Evolutionary conservation across 2,113 vertebrate species (phyloP).

Genomic region (Phodopus roborovskii): DNA sequence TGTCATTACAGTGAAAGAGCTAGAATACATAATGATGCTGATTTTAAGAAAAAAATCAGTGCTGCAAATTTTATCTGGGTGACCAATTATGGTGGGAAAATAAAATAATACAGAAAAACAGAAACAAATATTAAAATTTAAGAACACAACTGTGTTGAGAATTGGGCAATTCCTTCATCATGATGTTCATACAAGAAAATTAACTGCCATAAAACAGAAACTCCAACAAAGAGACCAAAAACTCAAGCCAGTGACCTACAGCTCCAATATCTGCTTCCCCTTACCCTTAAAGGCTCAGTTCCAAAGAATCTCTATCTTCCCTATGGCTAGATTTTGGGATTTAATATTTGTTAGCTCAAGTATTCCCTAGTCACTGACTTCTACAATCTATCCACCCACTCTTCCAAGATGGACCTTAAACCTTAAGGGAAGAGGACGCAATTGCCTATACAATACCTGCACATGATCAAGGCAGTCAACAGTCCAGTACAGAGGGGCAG

Average conservation of each 20-base stretch:
- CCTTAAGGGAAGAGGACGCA: background rate
- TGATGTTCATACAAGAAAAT: background rate
- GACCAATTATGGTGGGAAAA: background rate
- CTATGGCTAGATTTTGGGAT: background rate
- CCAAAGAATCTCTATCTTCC: background rate
- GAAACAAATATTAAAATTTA: background rate
- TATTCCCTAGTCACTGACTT: background rate
- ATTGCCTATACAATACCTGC: background rate
- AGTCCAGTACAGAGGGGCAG: background rate
- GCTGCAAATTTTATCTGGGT: background rate
- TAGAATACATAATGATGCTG: constrained; percentile 2
- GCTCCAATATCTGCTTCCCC: background rate
- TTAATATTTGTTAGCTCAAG: background rate
- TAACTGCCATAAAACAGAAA: background rate
- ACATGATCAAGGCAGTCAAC: background rate
- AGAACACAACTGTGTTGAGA: background rate
- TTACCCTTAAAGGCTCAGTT: background rate
- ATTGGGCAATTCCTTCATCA: background rate
- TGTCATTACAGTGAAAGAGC: constrained; percentile 13
- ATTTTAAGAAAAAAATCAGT: constrained; percentile 29
- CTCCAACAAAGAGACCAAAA: background rate
- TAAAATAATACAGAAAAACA: background rate
- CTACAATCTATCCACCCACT: background rate
- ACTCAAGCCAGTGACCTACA: background rate
- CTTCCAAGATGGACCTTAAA: background rate